phyloP scores from a whole-genome alignment of 2,113 vertebrate species.

The Heterocephalus glaber region DNA sequence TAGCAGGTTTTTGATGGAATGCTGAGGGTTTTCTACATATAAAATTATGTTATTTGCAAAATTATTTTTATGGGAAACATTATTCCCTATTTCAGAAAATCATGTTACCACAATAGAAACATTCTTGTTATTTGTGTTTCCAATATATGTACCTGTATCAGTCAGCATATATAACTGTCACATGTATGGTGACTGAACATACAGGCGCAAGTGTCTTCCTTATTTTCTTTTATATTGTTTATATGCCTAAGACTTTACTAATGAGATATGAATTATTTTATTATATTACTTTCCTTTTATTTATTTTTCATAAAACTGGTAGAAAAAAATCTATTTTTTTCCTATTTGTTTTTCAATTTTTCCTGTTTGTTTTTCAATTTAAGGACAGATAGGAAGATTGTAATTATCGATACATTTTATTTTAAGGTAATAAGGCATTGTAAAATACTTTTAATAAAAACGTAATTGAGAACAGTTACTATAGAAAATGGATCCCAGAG shows the following conservation, averaged over 20 bases:
- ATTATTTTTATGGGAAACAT: slow-evolving; percentile 35
- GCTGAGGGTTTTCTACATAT: neutral
- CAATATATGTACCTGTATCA: neutral
- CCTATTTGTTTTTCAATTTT: neutral
- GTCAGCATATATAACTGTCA: neutral
- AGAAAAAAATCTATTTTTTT: too few species aligned
- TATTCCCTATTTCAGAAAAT: slow-evolving; percentile 46
- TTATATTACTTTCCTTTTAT: neutral
- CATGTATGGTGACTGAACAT: neutral
- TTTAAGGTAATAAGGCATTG: neutral
- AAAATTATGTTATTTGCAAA: neutral
- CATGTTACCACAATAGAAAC: neutral
- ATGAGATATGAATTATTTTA: neutral
- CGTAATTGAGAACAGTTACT: neutral
- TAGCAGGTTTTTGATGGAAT: neutral
- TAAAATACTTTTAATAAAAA: slow-evolving; percentile 27
- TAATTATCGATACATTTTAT: neutral
- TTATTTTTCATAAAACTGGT: neutral
- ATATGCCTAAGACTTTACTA: neutral
- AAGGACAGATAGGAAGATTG: neutral
- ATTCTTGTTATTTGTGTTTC: neutral
- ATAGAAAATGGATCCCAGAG: neutral
- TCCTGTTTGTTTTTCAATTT: neutral
- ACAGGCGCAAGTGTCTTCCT: neutral
- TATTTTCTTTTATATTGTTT: neutral